A percentile compares a stretch with the other conserved stretches of the same genome.
Evolutionary conservation across 2,888 invertebrate genomes (phyloP).

Genomic region (Drosophila mimetica): DNA sequence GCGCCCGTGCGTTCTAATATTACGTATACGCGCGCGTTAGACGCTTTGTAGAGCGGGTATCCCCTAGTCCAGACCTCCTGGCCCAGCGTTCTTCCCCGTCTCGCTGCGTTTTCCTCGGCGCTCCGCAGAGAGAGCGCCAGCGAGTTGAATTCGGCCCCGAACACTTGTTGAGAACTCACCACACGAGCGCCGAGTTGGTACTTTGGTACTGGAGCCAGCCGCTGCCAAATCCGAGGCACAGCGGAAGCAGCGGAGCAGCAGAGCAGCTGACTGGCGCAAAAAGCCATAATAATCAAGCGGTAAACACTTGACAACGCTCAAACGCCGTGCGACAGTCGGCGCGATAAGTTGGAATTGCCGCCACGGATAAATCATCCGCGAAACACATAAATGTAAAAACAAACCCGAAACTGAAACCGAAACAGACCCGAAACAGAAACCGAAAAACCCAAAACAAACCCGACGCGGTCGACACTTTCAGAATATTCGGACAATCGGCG

Average conservation of each 20-base stretch:
- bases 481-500: slow-evolving; percentile 59
- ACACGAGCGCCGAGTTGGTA: slow-evolving; percentile 36
- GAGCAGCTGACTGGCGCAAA: slow-evolving; percentile 57
- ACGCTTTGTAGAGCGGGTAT: slow-evolving; percentile 15
- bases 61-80: slow-evolving; percentile 21
- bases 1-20: neutral
- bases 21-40: slow-evolving; percentile 16
- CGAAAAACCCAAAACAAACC: slow-evolving; percentile 44
- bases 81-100: neutral
- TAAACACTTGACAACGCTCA: slow-evolving; percentile 69
- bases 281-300: slow-evolving; percentile 71
- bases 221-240: slow-evolving; percentile 26
- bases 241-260: slow-evolving; percentile 35
- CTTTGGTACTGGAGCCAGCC: slow-evolving; percentile 14
- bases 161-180: slow-evolving; percentile 78
- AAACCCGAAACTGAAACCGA: slow-evolving; percentile 16
- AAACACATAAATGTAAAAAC: slow-evolving; percentile 3
- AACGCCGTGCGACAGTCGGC: slow-evolving; percentile 69
- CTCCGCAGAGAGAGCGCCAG: slow-evolving; percentile 14
- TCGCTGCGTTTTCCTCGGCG: neutral
- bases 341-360: slow-evolving; percentile 65
- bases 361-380: slow-evolving; percentile 24
- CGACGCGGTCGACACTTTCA: slow-evolving; percentile 45
- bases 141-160: slow-evolving; percentile 50
- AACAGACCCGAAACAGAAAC: neutral